Evolutionary conservation across 2,113 vertebrate genomes (phyloP).

Genomic region (Eublepharis macularius): DNA sequence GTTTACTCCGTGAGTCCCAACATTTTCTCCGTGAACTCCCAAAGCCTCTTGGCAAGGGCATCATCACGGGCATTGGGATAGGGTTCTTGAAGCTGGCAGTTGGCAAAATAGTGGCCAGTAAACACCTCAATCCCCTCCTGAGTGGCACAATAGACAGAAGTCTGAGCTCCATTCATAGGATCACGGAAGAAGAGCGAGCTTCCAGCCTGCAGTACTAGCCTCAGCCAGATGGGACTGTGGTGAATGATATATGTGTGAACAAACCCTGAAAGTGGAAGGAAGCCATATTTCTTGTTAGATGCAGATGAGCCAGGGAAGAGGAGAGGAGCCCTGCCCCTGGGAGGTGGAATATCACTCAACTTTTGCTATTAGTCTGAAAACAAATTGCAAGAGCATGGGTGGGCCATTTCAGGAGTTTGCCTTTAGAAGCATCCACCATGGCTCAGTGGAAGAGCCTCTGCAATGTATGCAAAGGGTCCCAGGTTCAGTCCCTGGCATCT

Average conservation of each 20-base stretch:
- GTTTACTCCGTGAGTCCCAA: slow-evolving; percentile 58
- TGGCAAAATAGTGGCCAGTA: slow-evolving; percentile 87
- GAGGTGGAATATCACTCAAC: not conserved
- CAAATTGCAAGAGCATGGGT: not conserved
- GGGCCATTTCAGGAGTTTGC: not conserved
- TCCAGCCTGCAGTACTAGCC: slow-evolving; percentile 69
- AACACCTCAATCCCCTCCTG: slow-evolving; percentile 84
- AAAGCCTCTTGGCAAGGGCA: slow-evolving; percentile 80
- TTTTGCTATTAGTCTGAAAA: too few relatives aligned
- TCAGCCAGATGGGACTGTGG: slow-evolving; percentile 71
- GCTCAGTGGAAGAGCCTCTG: too few relatives aligned
- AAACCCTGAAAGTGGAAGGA: slow-evolving; percentile 71
- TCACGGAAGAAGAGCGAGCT: slow-evolving; percentile 81
- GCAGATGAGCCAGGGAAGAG: not conserved
- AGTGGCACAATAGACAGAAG: slow-evolving; percentile 84
- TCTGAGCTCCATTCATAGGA: slow-evolving; percentile 76
- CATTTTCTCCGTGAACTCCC: slow-evolving; percentile 88
- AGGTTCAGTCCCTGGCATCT: too few relatives aligned
- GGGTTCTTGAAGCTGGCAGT: slow-evolving; percentile 75
- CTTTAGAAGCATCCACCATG: not conserved
- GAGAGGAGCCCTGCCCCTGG: too few relatives aligned
- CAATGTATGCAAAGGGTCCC: too few relatives aligned
- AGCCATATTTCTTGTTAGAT: not conserved
- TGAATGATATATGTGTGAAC: slow-evolving; percentile 79
- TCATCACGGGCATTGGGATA: slow-evolving; percentile 79